phyloP scores from a whole-genome alignment of 2,888 invertebrate genomes.

The Lithophane leautieri region DNA sequence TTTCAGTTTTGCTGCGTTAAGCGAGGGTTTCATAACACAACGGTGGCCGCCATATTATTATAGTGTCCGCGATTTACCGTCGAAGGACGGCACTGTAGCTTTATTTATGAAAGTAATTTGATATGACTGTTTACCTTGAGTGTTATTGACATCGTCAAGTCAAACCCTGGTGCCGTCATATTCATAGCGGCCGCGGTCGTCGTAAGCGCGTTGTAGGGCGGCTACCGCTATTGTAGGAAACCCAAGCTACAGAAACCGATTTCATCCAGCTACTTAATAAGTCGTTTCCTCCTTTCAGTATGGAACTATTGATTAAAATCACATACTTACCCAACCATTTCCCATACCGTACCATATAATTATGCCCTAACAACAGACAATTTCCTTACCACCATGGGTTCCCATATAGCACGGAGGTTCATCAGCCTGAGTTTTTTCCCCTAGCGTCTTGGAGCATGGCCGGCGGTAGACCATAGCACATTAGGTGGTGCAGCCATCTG shows the following conservation, averaged over 20 bases:
- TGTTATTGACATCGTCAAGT: not conserved
- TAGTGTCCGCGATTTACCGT: not conserved
- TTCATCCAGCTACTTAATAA: not conserved
- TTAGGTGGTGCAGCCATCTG: conserved; percentile 82
- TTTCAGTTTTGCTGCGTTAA: not conserved
- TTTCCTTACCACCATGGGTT: conserved; percentile 25
- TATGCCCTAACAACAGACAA: conserved; percentile 16
- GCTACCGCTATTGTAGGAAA: not conserved
- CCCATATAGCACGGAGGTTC: conserved; percentile 70
- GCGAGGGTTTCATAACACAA: no score
- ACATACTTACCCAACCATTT: not conserved
- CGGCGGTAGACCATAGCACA: conserved; percentile 79
- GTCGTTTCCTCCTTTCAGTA: conserved; percentile 3
- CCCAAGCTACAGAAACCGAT: not conserved
- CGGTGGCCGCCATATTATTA: no score
- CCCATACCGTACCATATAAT: conserved; percentile 13
- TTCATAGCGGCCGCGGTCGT: not conserved
- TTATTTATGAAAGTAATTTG: not conserved
- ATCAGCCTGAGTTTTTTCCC: conserved; percentile 72
- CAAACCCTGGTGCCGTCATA: no score
- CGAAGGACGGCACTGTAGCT: not conserved
- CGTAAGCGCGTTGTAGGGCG: not conserved
- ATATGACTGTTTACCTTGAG: not conserved
- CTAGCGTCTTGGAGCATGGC: conserved; percentile 69
- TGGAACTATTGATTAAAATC: conserved; percentile 13